A percentile compares a stretch with the other conserved stretches of the same genome.
phyloP scores from a whole-genome alignment of 1,140 invertebrate species.

The Micrasema minimum region DNA sequence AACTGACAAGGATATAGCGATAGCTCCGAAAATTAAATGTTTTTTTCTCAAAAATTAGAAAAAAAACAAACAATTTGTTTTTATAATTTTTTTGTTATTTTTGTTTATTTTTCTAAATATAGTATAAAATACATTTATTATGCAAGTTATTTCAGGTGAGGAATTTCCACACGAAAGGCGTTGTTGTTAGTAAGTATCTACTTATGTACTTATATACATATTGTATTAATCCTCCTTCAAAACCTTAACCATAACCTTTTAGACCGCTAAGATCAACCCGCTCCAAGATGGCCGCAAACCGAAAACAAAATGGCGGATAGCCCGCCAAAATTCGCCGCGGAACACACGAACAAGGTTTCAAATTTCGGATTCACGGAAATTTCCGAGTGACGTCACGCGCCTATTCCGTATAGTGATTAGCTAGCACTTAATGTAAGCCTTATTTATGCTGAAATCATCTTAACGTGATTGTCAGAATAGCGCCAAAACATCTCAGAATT shows the following conservation, averaged over 20 bases:
- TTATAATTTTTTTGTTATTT: too few relatives aligned
- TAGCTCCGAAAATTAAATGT: too few relatives aligned
- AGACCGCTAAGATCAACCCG: background rate
- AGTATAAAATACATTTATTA: background rate
- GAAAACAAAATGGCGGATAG: slow-evolving; percentile 23
- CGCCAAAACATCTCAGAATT: too few relatives aligned
- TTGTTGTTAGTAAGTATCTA: background rate
- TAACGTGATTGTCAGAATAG: background rate
- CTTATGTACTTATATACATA: background rate
- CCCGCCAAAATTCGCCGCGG: slow-evolving; percentile 24
- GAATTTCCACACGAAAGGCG: background rate
- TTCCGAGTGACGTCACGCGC: slow-evolving; percentile 22
- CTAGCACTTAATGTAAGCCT: slow-evolving; percentile 20
- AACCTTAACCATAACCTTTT: background rate
- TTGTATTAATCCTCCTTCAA: background rate
- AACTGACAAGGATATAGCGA: too few relatives aligned
- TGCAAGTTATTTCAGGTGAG: background rate
- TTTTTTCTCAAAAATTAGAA: too few relatives aligned
- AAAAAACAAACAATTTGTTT: too few relatives aligned
- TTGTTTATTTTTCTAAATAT: too few relatives aligned
- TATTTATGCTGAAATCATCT: slow-evolving; percentile 13
- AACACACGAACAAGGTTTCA: slow-evolving; percentile 24
- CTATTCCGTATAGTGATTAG: slow-evolving; percentile 13
- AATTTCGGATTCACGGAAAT: slow-evolving; percentile 32
- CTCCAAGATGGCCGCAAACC: slow-evolving; percentile 16